A percentile compares a stretch with the other conserved stretches of the same genome.
Evolutionary conservation across 2,888 invertebrate genomes (phyloP).

Genomic region (Sisyra terminalis): DNA sequence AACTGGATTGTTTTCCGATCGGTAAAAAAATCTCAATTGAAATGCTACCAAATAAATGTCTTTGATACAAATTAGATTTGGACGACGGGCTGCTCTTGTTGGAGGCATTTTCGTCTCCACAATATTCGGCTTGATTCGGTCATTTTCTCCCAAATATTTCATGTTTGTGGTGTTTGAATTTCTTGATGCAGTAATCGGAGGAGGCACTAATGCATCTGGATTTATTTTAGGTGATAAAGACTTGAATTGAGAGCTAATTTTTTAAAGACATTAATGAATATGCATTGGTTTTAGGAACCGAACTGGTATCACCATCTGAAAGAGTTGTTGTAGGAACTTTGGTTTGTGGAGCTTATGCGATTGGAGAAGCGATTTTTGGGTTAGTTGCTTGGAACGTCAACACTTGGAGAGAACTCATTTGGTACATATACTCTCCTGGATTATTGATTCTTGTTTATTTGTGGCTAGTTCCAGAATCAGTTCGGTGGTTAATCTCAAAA

Average conservation of each 20-base stretch:
- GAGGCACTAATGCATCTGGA: constrained; percentile 53
- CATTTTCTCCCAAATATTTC: constrained; percentile 49
- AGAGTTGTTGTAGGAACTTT: constrained; percentile 56
- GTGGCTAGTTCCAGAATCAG: constrained; percentile 53
- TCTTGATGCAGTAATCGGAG: constrained; percentile 48
- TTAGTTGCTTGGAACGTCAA: constrained; percentile 45
- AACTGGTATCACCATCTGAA: constrained; percentile 57
- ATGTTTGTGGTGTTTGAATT: constrained; percentile 56
- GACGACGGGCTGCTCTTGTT: constrained; percentile 39
- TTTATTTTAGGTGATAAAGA: constrained; percentile 44
- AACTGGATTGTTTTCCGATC: constrained; percentile 46
- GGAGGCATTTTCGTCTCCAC: constrained; percentile 40
- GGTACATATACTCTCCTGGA: constrained; percentile 49
- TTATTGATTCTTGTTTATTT: constrained; percentile 48
- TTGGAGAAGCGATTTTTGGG: constrained; percentile 51
- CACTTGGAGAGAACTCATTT: constrained; percentile 51
- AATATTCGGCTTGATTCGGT: constrained; percentile 46
- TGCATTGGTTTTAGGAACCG: constrained; percentile 45
- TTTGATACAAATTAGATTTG: constrained; percentile 33
- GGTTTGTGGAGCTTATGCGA: constrained; percentile 50
- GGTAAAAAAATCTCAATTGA: constrained; percentile 23
- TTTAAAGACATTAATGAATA: no score
- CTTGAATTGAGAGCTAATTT: no score
- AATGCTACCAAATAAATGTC: no score
- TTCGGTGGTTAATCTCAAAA: constrained; percentile 56